These are phyloP conservation scores for Aspidapion aeneum DNA, from an alignment of 2,888 invertebrate species.

Conservation along the genomic window DNA sequence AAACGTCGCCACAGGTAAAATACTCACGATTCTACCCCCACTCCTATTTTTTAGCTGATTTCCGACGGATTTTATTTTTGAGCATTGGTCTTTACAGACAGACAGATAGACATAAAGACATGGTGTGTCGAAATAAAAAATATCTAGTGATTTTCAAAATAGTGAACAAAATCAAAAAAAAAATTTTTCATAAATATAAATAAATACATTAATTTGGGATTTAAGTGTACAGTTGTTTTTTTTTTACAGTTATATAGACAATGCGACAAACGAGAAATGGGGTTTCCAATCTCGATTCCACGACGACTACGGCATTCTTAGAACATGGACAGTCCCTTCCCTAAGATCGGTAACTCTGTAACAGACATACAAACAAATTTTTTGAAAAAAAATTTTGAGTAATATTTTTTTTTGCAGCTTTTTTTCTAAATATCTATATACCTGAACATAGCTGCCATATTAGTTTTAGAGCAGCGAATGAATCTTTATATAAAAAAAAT, in stretches of 20 bases:
- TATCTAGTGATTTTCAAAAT: no score
- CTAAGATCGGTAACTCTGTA: conserved; percentile 44
- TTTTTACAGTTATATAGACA: conserved; percentile 31
- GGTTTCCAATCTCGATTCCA: conserved; percentile 51
- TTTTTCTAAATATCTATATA: neutral
- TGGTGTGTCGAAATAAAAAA: no score
- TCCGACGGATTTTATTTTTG: no score
- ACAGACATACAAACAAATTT: conserved; percentile 18
- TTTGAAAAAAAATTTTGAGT: neutral
- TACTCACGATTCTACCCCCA: conserved; percentile 61
- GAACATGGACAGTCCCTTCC: conserved; percentile 40
- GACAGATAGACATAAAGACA: no score
- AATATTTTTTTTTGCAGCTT: neutral
- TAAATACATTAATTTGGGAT: no score
- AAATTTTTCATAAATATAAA: no score
- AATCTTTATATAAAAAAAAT: neutral
- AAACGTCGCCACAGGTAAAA: conserved; percentile 40
- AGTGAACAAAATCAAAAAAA: no score
- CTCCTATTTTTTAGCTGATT: no score
- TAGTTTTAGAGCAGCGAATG: conserved; percentile 45
- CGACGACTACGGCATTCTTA: conserved; percentile 38
- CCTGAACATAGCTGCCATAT: conserved; percentile 47
- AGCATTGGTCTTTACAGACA: no score
- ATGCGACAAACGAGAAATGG: conserved; percentile 42
- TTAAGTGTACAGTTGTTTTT: no score